phyloP scores from a whole-genome alignment of 2,888 invertebrate genomes.

The Sylvicola cinctus region DNA sequence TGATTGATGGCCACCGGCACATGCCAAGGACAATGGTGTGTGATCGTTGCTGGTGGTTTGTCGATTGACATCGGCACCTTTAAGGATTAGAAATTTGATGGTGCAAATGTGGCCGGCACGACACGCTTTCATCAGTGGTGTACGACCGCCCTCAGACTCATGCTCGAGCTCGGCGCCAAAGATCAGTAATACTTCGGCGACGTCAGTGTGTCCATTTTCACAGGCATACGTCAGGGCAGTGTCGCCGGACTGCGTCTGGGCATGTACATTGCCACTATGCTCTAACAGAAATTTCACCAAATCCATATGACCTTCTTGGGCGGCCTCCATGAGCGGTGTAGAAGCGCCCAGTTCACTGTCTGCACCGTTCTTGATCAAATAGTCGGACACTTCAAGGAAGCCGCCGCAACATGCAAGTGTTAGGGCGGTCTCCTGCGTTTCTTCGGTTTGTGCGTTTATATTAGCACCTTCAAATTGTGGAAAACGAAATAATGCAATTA shows the following conservation, averaged over 20 bases:
- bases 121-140: conserved; percentile 96
- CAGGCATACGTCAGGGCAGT: conserved; percentile 94
- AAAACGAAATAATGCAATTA: neutral
- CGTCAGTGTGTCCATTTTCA: conserved; percentile 97
- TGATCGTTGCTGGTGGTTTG: conserved; percentile 91
- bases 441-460: conserved; percentile 96
- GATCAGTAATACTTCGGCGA: conserved; percentile 77
- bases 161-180: conserved; percentile 86
- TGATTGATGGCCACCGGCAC: conserved; percentile 85
- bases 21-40: conserved; percentile 88
- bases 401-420: conserved; percentile 90
- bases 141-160: conserved; percentile 91
- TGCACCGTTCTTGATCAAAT: conserved; percentile 85
- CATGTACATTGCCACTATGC: conserved; percentile 76
- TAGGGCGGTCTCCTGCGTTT: conserved; percentile 91
- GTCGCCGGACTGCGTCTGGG: conserved; percentile 86
- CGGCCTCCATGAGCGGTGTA: conserved; percentile 96
- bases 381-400: conserved; percentile 87
- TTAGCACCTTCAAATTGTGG: conserved; percentile 41
- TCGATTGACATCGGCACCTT: conserved; percentile 67
- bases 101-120: conserved; percentile 91
- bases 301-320: conserved; percentile 92
- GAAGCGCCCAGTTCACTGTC: conserved; percentile 88
- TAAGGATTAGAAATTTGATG: conserved; percentile 83
- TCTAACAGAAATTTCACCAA: conserved; percentile 60